Conservation (phyloP, 30 jellyfish, hydroid and myxozoan species). For the Haliclystus octoradiatus region DNA sequence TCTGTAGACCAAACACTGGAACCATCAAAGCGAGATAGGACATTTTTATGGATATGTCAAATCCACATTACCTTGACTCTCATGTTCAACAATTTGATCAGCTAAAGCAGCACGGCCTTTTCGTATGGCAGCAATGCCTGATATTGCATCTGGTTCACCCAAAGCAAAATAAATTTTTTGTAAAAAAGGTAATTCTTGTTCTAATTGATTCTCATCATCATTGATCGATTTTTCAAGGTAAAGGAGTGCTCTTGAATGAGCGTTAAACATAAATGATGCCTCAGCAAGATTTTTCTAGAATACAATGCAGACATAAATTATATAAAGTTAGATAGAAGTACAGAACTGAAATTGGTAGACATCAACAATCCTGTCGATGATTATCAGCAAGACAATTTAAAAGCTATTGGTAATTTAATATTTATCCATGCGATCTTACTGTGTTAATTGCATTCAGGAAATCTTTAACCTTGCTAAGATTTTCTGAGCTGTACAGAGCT, state of each 20-base stretch:
- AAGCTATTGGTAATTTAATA: no score
- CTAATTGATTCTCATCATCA: constrained; percentile 18
- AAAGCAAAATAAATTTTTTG: constrained; percentile 46
- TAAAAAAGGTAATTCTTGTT: constrained; percentile 44
- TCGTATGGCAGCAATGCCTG: constrained; percentile 82
- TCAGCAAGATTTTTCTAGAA: constrained; percentile 17
- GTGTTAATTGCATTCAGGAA: no score
- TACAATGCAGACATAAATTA: neutral
- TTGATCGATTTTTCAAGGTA: constrained; percentile 58
- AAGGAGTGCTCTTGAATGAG: constrained; percentile 69
- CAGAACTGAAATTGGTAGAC: no score
- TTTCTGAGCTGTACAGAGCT: no score
- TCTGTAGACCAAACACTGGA: neutral
- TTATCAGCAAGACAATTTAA: no score
- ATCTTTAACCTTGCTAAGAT: no score
- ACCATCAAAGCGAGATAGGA: neutral
- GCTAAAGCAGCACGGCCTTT: constrained; percentile 30
- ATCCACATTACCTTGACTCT: constrained; percentile 45
- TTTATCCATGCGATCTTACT: no score
- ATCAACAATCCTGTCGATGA: no score
- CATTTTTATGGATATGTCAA: neutral
- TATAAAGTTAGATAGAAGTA: no score
- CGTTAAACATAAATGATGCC: constrained; percentile 41
- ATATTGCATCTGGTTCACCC: constrained; percentile 83
- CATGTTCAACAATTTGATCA: constrained; percentile 75